phyloP scores from a whole-genome alignment of 2,113 vertebrate species.

The Brachirus orientalis region DNA sequence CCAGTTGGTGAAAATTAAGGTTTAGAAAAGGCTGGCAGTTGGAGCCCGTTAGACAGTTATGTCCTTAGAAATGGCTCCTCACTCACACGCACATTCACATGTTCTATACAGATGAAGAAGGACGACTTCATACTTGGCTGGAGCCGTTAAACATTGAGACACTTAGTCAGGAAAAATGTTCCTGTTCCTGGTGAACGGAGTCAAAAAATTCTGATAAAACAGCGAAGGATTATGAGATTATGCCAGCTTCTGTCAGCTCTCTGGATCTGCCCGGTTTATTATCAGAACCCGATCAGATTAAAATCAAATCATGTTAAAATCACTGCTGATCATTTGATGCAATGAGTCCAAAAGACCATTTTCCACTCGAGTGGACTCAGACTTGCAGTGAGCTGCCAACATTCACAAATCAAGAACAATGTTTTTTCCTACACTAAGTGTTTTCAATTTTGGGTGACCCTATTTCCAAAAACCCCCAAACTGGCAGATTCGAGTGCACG shows the following conservation, averaged over 20 bases:
- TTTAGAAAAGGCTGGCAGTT: slow-evolving; percentile 77
- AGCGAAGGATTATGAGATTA: slow-evolving; percentile 25
- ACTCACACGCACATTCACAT: slow-evolving; percentile 25
- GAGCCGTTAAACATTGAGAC: slow-evolving; percentile 45
- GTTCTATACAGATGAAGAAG: neutral
- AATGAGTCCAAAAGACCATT: neutral
- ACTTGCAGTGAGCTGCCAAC: neutral
- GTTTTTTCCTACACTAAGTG: neutral
- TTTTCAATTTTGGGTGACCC: neutral
- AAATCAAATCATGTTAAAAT: slow-evolving; percentile 10
- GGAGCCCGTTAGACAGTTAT: slow-evolving; percentile 81
- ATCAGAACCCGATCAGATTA: neutral
- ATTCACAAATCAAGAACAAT: no score
- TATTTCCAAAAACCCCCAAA: neutral
- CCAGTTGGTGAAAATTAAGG: neutral
- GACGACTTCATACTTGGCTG: neutral
- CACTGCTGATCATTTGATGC: slow-evolving; percentile 4
- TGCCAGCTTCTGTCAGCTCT: slow-evolving; percentile 23
- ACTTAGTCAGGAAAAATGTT: slow-evolving; percentile 34
- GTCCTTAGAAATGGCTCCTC: slow-evolving; percentile 74
- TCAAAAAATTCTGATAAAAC: slow-evolving; percentile 30
- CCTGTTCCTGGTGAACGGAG: slow-evolving; percentile 24
- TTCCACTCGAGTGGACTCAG: neutral
- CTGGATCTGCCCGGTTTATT: slow-evolving; percentile 26
- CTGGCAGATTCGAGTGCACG: neutral